Base-by-base conservation (phyloP, 1,140 invertebrate genomes). In the Drosophila simulans region DNA sequence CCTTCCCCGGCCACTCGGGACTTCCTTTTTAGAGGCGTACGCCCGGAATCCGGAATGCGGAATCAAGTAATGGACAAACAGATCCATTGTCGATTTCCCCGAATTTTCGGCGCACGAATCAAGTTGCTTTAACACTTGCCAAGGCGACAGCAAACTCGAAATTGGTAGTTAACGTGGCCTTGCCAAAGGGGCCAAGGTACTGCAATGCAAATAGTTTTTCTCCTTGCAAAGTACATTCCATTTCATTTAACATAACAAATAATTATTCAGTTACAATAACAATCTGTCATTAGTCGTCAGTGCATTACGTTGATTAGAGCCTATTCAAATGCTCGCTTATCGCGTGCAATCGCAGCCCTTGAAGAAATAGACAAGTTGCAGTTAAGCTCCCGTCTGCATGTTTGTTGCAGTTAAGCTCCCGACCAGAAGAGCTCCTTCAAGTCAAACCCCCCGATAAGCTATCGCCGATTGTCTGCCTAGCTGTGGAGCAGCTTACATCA, bases 51-150 rank as follows among this genome's bases (percentile, higher is more conserved):
- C 35, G 17, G 49, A 15, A 43, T 43, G 39, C 15, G 46, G 46
- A 75, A 74, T 85, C 81, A 86, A 86, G 72, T 77, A 72, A 60
- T 57, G 64, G 49, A 48, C 72, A 85, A 81, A 86, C 73, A 86
- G 65, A 66, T 62, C 25, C 48, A 51, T 34, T 31, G 48, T 31
- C 77, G 45, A 82, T 75, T 78, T 54, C 8, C 27, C 22, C 12
- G 83, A 72, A 72, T 55, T 71, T 20, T 72, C 27, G 46, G 37
- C 39, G 58, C 56, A 77, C 39, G 49, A 52, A 35, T 52, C 31
- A 52, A 52, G 49, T 20, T 35, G 0, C 17, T 52, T 52, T 35
- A 51, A 34, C 48, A 51, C 48, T 51, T 51, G 48, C 49, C 49
- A 65, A 56, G 27, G 12, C 4, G 35, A 35, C 12, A 22, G 11